Percentiles rank a stretch among this genome's conserved stretches.
Evolutionary conservation across 2,888 invertebrate species (phyloP).

Genomic region (Andrena bucephala): DNA sequence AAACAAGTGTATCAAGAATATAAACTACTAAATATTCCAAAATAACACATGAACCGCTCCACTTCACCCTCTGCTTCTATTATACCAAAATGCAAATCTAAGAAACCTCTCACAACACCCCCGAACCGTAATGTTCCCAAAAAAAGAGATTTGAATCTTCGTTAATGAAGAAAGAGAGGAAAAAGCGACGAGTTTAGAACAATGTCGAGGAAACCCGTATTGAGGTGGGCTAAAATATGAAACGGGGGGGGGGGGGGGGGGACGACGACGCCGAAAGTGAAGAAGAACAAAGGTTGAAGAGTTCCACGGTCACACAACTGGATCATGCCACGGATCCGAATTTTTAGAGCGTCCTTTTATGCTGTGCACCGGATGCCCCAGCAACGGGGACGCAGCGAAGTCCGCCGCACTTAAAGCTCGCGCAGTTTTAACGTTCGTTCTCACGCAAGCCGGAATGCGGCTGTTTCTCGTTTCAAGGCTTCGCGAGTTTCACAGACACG

Average conservation of each 20-base stretch:
- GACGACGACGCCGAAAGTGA: not conserved
- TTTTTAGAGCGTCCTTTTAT: constrained; percentile 21
- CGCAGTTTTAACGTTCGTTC: constrained; percentile 42
- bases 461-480: constrained; percentile 52
- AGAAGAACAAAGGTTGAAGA: constrained; percentile 13
- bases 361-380: constrained; percentile 4
- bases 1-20: too few species aligned
- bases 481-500: constrained; percentile 13
- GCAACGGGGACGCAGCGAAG: constrained; percentile 5
- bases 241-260: not conserved
- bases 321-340: constrained; percentile 3
- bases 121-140: too few species aligned
- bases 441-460: constrained; percentile 27
- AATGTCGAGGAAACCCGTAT: not conserved
- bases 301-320: constrained; percentile 14
- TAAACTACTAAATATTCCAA: too few species aligned
- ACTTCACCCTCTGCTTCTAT: too few species aligned
- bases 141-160: too few species aligned
- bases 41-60: too few species aligned
- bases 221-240: not conserved
- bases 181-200: too few species aligned
- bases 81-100: too few species aligned
- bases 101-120: too few species aligned
- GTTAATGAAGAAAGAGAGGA: too few species aligned
- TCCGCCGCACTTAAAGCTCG: constrained; percentile 48